Conservation (phyloP, 2,797 vertebrate genomes). For the Bovichtus diacanthus region DNA sequence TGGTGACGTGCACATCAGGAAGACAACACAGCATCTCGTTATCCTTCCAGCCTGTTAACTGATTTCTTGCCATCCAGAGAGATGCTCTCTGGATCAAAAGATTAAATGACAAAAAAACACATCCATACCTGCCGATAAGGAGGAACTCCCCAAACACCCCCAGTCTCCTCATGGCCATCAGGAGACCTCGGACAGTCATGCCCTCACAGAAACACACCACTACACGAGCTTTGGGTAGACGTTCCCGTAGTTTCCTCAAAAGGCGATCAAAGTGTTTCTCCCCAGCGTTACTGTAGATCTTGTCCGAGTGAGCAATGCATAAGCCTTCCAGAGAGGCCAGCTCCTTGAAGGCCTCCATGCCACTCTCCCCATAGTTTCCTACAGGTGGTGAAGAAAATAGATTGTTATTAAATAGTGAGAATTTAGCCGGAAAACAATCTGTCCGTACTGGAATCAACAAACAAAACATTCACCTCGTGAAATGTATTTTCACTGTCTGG, state of each 20-base stretch:
- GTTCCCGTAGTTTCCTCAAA: constrained; percentile 93
- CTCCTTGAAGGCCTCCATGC: constrained; percentile 99
- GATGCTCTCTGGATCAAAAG: constrained; percentile 25
- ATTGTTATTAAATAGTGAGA: not conserved
- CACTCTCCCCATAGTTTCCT: constrained; percentile 99
- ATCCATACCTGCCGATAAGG: constrained; percentile 93
- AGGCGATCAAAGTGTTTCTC: constrained; percentile 97
- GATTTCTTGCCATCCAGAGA: constrained; percentile 14
- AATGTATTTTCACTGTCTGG: not conserved
- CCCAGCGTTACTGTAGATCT: constrained; percentile 98
- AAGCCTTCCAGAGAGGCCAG: constrained; percentile 95
- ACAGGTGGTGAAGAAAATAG: constrained; percentile 43
- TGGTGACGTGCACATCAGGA: constrained; percentile 79
- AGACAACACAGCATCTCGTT: constrained; percentile 40
- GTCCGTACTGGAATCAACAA: not conserved
- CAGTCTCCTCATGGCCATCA: constrained; percentile 95
- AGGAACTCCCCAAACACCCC: constrained; percentile 94
- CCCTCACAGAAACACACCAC: constrained; percentile 99
- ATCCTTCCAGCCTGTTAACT: constrained; percentile 34
- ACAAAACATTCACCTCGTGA: not conserved
- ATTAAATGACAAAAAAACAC: too few species aligned
- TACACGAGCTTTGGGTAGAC: constrained; percentile 95
- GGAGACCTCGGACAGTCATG: constrained; percentile 96
- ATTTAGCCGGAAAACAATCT: not conserved
- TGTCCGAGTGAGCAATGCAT: constrained; percentile 98